A percentile compares a stretch with the other conserved stretches of the same genome.
phyloP scores from a whole-genome alignment of 2,888 invertebrate species.

The Theretra japonica region DNA sequence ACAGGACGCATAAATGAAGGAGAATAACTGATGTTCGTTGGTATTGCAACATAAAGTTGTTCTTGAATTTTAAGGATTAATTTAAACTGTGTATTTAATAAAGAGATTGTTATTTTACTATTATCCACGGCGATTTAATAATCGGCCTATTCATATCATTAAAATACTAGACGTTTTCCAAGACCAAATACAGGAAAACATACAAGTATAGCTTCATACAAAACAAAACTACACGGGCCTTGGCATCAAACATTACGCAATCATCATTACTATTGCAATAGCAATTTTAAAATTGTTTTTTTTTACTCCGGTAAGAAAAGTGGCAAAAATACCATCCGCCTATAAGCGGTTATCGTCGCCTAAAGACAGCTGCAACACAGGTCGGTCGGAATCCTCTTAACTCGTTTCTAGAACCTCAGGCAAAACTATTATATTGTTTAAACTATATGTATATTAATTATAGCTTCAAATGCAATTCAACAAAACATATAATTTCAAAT shows the following conservation, averaged over 20 bases:
- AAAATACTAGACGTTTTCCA: not conserved
- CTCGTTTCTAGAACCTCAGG: constrained; percentile 7
- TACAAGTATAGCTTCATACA: not conserved
- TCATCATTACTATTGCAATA: not conserved
- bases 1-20: too few relatives aligned
- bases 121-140: not conserved
- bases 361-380: constrained; percentile 17
- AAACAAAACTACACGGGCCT: not conserved
- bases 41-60: too few relatives aligned
- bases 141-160: not conserved
- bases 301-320: not conserved
- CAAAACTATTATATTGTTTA: not conserved
- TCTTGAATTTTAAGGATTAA: too few relatives aligned
- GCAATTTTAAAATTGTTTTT: not conserved
- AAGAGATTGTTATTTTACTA: too few relatives aligned
- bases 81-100: too few relatives aligned
- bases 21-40: too few relatives aligned
- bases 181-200: constrained; percentile 6
- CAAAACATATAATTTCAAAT: not conserved
- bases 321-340: not conserved
- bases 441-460: not conserved
- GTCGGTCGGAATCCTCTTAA: not conserved
- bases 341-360: constrained; percentile 11
- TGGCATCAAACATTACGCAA: constrained; percentile 6
- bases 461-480: not conserved